Evolutionary conservation across 2,797 vertebrate genomes (phyloP).

Genomic region (Cyclura pinguis): DNA sequence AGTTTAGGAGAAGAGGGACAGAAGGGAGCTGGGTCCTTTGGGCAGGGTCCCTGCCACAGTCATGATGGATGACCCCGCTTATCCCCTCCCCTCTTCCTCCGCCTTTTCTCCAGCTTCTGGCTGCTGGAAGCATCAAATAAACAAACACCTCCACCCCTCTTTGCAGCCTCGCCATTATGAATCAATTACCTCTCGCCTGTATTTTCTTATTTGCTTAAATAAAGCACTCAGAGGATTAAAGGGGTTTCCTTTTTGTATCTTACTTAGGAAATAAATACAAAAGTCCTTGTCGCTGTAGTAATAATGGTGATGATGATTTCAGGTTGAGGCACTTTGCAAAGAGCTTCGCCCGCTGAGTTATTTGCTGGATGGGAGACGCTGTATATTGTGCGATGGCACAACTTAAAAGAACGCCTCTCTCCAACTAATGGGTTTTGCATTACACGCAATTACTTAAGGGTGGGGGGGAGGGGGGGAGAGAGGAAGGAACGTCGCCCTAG

Average conservation of each 20-base stretch:
- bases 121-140: slow-evolving; percentile 89
- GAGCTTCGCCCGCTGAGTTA: neutral
- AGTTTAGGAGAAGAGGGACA: slow-evolving; percentile 86
- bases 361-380: neutral
- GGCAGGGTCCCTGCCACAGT: slow-evolving; percentile 93
- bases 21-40: slow-evolving; percentile 94
- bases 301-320: slow-evolving; percentile 22
- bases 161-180: slow-evolving; percentile 76
- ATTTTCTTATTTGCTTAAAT: slow-evolving; percentile 75
- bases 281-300: neutral
- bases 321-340: slow-evolving; percentile 30
- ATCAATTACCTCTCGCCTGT: slow-evolving; percentile 79
- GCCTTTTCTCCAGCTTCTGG: slow-evolving; percentile 88
- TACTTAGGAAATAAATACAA: slow-evolving; percentile 38
- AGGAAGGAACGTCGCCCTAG: slow-evolving; percentile 36
- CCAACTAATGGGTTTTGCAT: slow-evolving; percentile 26
- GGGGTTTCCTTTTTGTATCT: slow-evolving; percentile 34
- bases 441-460: slow-evolving; percentile 29
- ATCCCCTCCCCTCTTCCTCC: slow-evolving; percentile 92
- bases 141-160: slow-evolving; percentile 72
- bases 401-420: slow-evolving; percentile 41
- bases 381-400: slow-evolving; percentile 5
- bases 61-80: slow-evolving; percentile 97
- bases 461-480: neutral
- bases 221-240: slow-evolving; percentile 65